Evolutionary conservation across 2,797 vertebrate species (phyloP).

Genomic region (Danio aesculapii): DNA sequence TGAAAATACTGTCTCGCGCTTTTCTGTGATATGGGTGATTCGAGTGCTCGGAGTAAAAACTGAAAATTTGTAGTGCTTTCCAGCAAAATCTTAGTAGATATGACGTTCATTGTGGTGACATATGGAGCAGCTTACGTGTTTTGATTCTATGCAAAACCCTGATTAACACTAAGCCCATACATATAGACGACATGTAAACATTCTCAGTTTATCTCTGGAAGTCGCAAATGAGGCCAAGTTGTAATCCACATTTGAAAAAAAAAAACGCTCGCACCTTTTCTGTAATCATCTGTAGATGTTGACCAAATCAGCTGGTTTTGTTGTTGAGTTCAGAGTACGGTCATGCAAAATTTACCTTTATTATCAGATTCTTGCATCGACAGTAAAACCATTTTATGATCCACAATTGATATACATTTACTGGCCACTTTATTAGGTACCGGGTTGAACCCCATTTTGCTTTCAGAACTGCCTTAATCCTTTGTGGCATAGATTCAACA

Average conservation of each 20-base stretch:
- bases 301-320: background rate
- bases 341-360: too few relatives aligned
- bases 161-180: slow-evolving; percentile 56
- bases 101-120: slow-evolving; percentile 66
- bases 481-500: too few relatives aligned
- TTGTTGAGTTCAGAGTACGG: background rate
- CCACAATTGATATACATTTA: too few relatives aligned
- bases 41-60: slow-evolving; percentile 9
- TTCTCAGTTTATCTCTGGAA: slow-evolving; percentile 67
- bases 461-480: too few relatives aligned
- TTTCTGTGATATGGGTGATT: slow-evolving; percentile 20
- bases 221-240: slow-evolving; percentile 70
- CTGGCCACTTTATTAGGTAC: too few relatives aligned
- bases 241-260: slow-evolving; percentile 70
- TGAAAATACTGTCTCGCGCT: slow-evolving; percentile 69
- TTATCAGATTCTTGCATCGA: too few relatives aligned
- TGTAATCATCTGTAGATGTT: slow-evolving; percentile 5
- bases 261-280: slow-evolving; percentile 61
- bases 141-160: slow-evolving; percentile 69
- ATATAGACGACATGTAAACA: slow-evolving; percentile 71
- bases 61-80: slow-evolving; percentile 1
- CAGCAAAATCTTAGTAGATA: slow-evolving; percentile 21
- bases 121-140: slow-evolving; percentile 75
- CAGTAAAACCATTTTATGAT: too few relatives aligned
- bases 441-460: too few relatives aligned